Conservation (phyloP, 2,113 vertebrate genomes). For the Boleophthalmus pectinirostris region DNA sequence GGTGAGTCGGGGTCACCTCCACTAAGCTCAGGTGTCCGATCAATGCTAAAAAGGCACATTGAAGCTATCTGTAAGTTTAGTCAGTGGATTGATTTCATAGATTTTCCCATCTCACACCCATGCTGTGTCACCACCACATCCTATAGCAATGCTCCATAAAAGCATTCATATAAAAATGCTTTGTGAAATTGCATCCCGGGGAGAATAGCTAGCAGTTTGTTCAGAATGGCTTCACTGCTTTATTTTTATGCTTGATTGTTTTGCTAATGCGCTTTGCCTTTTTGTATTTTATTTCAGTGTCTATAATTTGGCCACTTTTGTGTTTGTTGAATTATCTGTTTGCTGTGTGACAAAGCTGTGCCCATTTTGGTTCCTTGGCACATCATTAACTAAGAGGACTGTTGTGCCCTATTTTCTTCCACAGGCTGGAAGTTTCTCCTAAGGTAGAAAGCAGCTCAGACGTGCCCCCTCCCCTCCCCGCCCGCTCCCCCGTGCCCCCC, state of each 20-base stretch:
- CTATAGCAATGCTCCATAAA: constrained; percentile 24
- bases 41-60: background rate
- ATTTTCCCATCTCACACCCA: constrained; percentile 50
- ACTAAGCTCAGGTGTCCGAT: constrained; percentile 20
- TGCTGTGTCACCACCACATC: constrained; percentile 39
- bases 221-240: constrained; percentile 47
- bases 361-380: constrained; percentile 56
- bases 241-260: constrained; percentile 58
- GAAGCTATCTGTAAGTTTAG: constrained; percentile 31
- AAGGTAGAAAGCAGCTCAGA: constrained; percentile 95
- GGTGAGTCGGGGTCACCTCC: constrained; percentile 78
- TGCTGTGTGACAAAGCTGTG: constrained; percentile 49
- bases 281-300: constrained; percentile 33
- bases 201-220: constrained; percentile 30
- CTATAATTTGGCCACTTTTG: constrained; percentile 36
- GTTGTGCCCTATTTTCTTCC: constrained; percentile 91
- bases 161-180: constrained; percentile 16
- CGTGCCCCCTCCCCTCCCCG: constrained; percentile 77
- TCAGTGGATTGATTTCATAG: constrained; percentile 33
- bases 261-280: constrained; percentile 59
- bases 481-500: constrained; percentile 71
- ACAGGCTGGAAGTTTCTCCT: constrained; percentile 98
- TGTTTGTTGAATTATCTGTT: constrained; percentile 49
- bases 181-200: constrained; percentile 37
- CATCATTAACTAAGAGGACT: constrained; percentile 89